A percentile compares a stretch with the other conserved stretches of the same genome.
phyloP scores from a whole-genome alignment of 23 tunicate species.

The Styela plicata region DNA sequence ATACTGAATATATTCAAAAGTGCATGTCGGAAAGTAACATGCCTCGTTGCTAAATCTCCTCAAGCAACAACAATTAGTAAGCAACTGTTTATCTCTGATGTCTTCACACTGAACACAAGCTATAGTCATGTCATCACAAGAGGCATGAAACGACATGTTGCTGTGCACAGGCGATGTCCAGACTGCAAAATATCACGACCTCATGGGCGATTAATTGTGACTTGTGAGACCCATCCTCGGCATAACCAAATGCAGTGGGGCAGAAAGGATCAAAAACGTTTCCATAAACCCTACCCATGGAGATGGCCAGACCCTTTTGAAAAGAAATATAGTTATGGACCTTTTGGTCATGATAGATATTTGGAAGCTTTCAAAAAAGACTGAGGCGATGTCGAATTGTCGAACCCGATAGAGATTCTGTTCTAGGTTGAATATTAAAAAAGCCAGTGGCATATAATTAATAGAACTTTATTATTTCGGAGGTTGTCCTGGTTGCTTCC shows the following conservation, averaged over 20 bases:
- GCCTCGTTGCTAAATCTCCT: too few species aligned
- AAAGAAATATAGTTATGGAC: conserved; percentile 37
- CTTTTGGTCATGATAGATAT: conserved; percentile 58
- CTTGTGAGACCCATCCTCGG: conserved; percentile 69
- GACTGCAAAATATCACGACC: conserved; percentile 48
- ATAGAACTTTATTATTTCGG: too few species aligned
- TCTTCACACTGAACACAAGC: too few species aligned
- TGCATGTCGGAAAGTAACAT: too few species aligned
- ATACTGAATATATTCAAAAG: too few species aligned
- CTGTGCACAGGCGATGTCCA: conserved; percentile 56
- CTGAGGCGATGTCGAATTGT: neutral
- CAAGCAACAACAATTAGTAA: too few species aligned
- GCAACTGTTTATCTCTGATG: too few species aligned
- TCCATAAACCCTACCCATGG: conserved; percentile 78
- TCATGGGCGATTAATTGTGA: conserved; percentile 46
- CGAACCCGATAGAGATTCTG: too few species aligned
- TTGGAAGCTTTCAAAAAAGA: conserved; percentile 65
- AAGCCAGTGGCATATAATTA: too few species aligned
- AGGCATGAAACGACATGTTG: conserved; percentile 62
- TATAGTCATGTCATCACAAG: neutral
- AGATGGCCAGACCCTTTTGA: conserved; percentile 97
- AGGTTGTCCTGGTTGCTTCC: too few species aligned
- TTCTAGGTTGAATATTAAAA: too few species aligned
- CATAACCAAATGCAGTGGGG: conserved; percentile 83
- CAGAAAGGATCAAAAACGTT: conserved; percentile 32